These are phyloP conservation scores for Morpho helenor DNA, from an alignment of 2,888 invertebrate species.

Conservation along the genomic window DNA sequence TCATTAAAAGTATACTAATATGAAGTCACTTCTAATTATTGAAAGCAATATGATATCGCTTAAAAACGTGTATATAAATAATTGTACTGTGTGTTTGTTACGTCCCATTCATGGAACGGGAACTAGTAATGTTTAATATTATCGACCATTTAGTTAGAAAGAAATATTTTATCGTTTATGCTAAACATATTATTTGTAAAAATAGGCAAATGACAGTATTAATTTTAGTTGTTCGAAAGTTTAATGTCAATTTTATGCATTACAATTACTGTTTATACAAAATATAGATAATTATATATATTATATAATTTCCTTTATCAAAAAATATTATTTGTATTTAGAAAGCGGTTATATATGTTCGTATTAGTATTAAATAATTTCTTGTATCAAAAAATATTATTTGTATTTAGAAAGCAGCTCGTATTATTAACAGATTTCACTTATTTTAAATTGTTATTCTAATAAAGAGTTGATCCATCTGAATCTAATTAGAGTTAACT, in stretches of 20 bases:
- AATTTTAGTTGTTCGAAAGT: conserved; percentile 4
- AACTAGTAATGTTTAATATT: conserved; percentile 28
- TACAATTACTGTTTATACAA: conserved; percentile 9
- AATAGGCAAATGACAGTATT: conserved; percentile 16
- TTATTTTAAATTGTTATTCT: too few species aligned
- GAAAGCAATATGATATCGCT: conserved; percentile 66
- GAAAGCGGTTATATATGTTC: too few species aligned
- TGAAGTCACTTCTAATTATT: conserved; percentile 27
- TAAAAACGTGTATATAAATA: conserved; percentile 37
- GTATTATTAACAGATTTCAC: too few species aligned
- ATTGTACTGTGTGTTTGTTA: conserved; percentile 29
- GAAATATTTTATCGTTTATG: conserved; percentile 15
- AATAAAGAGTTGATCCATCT: too few species aligned
- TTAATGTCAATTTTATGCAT: conserved; percentile 21
- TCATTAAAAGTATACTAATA: conserved; percentile 29
- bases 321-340: too few species aligned
- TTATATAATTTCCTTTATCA: too few species aligned
- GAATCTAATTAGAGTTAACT: too few species aligned
- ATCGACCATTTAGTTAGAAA: conserved; percentile 33
- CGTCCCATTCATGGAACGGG: conserved; percentile 45
- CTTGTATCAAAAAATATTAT: too few species aligned
- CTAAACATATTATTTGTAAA: conserved; percentile 2
- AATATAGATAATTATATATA: neutral
- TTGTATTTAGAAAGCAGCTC: too few species aligned
- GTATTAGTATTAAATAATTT: neutral